Evolutionary conservation across 2,113 vertebrate species (phyloP).

Genomic region (Meles meles): DNA sequence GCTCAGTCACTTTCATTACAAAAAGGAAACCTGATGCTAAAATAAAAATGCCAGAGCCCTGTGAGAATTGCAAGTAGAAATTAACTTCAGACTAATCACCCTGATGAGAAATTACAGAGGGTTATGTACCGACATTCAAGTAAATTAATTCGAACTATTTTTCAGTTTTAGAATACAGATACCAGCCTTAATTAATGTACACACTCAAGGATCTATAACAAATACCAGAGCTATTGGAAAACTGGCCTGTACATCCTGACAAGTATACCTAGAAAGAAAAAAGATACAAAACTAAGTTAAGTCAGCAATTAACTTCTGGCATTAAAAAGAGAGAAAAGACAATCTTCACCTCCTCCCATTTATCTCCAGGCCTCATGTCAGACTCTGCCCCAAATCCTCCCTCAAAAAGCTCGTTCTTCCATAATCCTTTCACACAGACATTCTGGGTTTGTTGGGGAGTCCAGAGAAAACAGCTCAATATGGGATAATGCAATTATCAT

Average conservation of each 20-base stretch:
- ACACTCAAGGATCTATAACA: background rate
- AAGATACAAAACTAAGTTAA: background rate
- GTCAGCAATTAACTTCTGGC: background rate
- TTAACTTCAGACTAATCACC: constrained; percentile 32
- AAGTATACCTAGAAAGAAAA: background rate
- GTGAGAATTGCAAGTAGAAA: constrained; percentile 34
- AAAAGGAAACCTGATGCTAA: background rate
- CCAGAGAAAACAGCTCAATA: background rate
- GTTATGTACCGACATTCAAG: constrained; percentile 11
- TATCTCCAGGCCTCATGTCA: background rate
- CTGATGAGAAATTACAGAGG: background rate
- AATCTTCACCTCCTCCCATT: background rate
- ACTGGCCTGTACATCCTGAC: background rate
- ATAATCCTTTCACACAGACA: background rate
- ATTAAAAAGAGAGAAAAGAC: background rate
- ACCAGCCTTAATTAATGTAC: background rate
- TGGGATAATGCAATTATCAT: background rate
- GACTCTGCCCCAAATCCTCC: background rate
- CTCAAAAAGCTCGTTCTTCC: background rate
- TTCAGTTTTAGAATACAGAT: background rate
- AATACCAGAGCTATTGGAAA: background rate
- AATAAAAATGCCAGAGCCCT: background rate
- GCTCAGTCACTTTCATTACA: background rate
- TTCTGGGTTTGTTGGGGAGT: background rate
- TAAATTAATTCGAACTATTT: background rate